phyloP scores from a whole-genome alignment of 2,797 vertebrate genomes.

The Myotis planiceps region DNA sequence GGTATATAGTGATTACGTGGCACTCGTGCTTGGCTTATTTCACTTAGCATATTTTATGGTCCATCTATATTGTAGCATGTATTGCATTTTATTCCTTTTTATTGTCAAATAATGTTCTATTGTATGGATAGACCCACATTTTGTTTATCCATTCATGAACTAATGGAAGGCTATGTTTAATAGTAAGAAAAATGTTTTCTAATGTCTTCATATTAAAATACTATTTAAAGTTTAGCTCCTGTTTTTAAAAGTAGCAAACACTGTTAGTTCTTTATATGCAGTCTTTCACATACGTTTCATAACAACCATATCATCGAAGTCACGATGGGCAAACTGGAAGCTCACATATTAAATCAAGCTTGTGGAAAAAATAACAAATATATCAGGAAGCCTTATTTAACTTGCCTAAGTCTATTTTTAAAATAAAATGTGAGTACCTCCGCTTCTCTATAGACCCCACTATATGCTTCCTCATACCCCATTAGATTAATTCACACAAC shows the following conservation, averaged over 20 bases:
- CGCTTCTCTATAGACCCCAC: background rate
- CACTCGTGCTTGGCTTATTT: background rate
- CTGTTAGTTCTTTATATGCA: background rate
- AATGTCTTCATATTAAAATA: background rate
- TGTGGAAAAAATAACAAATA: background rate
- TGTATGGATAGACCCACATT: background rate
- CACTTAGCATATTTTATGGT: background rate
- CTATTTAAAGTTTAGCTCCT: background rate
- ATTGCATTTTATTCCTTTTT: background rate
- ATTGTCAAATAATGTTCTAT: background rate
- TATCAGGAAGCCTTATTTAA: background rate
- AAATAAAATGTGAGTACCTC: background rate
- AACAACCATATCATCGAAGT: background rate
- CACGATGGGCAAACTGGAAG: background rate
- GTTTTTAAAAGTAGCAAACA: background rate
- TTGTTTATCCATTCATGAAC: background rate
- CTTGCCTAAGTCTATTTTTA: background rate
- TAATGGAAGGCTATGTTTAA: background rate
- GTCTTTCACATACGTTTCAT: background rate
- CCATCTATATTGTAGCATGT: background rate
- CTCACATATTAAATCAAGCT: background rate
- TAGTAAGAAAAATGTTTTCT: background rate
- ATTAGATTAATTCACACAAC: background rate
- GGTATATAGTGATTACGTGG: background rate
- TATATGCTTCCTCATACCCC: background rate